Percentiles rank a stretch among this genome's conserved stretches.
phyloP scores from a whole-genome alignment of 2,797 vertebrate species.

The Pseudomugil gertrudae region DNA sequence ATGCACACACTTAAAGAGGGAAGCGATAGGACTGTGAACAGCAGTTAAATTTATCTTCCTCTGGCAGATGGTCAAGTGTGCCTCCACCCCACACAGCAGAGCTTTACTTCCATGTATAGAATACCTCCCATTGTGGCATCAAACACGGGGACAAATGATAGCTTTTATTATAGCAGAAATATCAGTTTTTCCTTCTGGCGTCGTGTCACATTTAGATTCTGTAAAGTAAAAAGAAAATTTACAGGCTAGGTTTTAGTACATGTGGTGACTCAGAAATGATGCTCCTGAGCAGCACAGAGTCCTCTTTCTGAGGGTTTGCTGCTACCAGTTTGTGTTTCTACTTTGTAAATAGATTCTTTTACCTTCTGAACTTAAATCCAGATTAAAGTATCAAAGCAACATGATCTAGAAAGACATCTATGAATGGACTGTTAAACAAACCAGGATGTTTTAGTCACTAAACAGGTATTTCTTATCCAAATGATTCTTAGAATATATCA shows the following conservation, averaged over 20 bases:
- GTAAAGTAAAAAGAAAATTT: not conserved
- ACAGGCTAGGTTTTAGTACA: not conserved
- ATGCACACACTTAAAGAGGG: conserved; percentile 5
- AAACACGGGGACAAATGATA: conserved; percentile 32
- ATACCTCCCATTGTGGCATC: conserved; percentile 16
- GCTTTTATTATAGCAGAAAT: not conserved
- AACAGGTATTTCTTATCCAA: not conserved
- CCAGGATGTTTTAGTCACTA: not conserved
- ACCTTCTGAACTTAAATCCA: not conserved
- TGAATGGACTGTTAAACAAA: not conserved
- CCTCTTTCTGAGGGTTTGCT: no score
- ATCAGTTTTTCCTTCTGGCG: conserved; percentile 5
- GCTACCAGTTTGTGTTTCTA: not conserved
- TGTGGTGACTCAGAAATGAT: not conserved
- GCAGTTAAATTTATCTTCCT: conserved; percentile 59
- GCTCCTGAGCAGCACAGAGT: no score
- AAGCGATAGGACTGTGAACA: conserved; percentile 12
- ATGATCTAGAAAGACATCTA: not conserved
- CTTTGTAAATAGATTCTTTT: not conserved
- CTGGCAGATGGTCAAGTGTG: conserved; percentile 50
- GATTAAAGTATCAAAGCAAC: not conserved
- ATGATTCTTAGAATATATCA: not conserved
- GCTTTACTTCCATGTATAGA: conserved; percentile 29
- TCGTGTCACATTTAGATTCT: not conserved
- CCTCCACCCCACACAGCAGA: conserved; percentile 44